Evolutionary conservation across 2,113 vertebrate species (phyloP).

Genomic region (Atrichornis clamosus): DNA sequence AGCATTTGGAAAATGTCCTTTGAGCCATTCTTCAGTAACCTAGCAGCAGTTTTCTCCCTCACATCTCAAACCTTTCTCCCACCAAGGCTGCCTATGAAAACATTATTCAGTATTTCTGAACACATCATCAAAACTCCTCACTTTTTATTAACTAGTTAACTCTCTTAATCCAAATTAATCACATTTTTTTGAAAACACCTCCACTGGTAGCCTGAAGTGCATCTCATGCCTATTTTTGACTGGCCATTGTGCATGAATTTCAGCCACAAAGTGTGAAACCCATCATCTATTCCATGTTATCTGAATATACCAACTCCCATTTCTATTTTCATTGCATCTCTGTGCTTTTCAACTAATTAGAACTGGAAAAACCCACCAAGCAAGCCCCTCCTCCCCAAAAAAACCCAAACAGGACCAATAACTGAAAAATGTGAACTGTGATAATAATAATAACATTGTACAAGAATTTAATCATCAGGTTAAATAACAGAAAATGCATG

Average conservation of each 20-base stretch:
- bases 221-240: not conserved
- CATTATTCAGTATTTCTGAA: not conserved
- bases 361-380: not conserved
- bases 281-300: not conserved
- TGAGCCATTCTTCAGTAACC: not conserved
- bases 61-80: not conserved
- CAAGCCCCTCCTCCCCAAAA: not conserved
- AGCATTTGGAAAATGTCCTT: not conserved
- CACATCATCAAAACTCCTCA: not conserved
- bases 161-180: not conserved
- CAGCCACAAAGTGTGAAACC: not conserved
- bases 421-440: not conserved
- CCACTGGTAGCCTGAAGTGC: not conserved
- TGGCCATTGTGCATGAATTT: accelerated
- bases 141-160: not conserved
- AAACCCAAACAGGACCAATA: not conserved
- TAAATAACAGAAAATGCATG: not conserved
- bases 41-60: not conserved
- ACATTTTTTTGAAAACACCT: not conserved
- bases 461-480: too few species aligned
- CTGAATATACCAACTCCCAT: not conserved
- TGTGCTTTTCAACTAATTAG: not conserved
- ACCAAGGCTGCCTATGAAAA: not conserved
- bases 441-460: not conserved
- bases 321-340: not conserved